A percentile compares a stretch with the other conserved stretches of the same genome.
phyloP scores from a whole-genome alignment of 2,113 vertebrate species.

The Arvicanthis niloticus region DNA sequence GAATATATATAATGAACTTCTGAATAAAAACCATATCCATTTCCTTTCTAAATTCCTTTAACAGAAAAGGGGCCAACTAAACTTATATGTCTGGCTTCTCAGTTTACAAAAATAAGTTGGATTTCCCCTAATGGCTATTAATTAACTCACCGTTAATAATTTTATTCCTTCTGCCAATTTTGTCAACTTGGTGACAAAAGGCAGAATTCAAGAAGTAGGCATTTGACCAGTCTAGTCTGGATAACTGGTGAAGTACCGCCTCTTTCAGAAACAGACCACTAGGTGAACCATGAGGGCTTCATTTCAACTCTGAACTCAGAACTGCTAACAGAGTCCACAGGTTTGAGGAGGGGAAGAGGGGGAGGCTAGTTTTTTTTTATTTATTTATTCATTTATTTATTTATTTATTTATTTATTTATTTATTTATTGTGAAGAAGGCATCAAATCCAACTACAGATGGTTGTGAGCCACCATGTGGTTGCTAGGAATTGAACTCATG shows the following conservation, averaged over 20 bases:
- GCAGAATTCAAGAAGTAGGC: conserved; percentile 28
- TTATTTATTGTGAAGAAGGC: no score
- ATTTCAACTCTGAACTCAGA: not conserved
- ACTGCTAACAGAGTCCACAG: not conserved
- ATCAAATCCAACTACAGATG: no score
- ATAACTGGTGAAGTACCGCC: not conserved
- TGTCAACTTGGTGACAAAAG: conserved; percentile 28
- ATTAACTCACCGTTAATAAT: conserved; percentile 63
- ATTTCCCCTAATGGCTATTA: conserved; percentile 42
- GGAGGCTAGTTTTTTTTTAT: not conserved
- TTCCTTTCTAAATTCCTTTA: conserved; percentile 47
- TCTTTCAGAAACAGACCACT: not conserved
- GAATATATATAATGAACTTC: conserved; percentile 62
- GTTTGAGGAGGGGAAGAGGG: not conserved
- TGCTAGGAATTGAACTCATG: no score
- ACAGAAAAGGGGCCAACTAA: conserved; percentile 35
- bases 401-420: no score
- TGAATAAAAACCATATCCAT: conserved; percentile 45
- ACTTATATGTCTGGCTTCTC: conserved; percentile 38
- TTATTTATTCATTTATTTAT: no score
- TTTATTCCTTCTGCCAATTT: conserved; percentile 53
- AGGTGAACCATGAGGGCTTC: not conserved
- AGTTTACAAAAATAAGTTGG: conserved; percentile 51
- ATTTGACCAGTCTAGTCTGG: not conserved
- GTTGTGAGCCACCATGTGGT: no score